Evolutionary conservation across 2,113 vertebrate genomes (phyloP).

Genomic region (Bos javanicus): DNA sequence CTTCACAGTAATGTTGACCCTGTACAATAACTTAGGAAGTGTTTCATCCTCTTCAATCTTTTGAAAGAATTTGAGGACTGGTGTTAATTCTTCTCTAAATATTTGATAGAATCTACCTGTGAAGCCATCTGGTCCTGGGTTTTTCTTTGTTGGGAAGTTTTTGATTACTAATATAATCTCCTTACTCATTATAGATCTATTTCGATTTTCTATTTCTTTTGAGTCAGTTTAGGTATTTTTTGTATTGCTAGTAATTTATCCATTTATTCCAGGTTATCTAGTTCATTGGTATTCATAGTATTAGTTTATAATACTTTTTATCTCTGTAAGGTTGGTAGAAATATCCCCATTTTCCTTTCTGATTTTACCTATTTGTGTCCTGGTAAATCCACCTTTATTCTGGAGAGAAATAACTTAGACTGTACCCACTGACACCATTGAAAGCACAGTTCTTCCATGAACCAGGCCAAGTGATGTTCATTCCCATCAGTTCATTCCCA

Average conservation of each 20-base stretch:
- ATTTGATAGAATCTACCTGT: not conserved
- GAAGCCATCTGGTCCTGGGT: not conserved
- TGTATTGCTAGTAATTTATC: not conserved
- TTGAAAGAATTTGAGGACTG: not conserved
- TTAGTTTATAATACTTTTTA: not conserved
- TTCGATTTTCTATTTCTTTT: not conserved
- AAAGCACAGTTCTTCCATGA: not conserved
- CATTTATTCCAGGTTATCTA: not conserved
- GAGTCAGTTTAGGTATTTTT: not conserved
- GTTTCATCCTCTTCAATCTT: not conserved
- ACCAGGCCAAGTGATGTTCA: not conserved
- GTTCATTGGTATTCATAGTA: not conserved
- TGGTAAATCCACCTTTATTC: not conserved
- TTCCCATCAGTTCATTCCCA: not conserved
- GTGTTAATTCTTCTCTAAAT: not conserved
- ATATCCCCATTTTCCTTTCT: not conserved
- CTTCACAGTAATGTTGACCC: no score
- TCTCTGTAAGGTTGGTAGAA: not conserved
- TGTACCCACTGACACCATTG: not conserved
- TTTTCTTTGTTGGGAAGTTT: not conserved
- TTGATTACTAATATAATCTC: not conserved
- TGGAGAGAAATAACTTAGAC: not conserved
- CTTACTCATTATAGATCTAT: not conserved
- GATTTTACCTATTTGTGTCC: not conserved
- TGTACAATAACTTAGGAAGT: no score